Evolutionary conservation across 2,888 invertebrate species (phyloP), one percentile per base, ranked within the genome.

Genomic region (Dasypolia templi): DNA sequence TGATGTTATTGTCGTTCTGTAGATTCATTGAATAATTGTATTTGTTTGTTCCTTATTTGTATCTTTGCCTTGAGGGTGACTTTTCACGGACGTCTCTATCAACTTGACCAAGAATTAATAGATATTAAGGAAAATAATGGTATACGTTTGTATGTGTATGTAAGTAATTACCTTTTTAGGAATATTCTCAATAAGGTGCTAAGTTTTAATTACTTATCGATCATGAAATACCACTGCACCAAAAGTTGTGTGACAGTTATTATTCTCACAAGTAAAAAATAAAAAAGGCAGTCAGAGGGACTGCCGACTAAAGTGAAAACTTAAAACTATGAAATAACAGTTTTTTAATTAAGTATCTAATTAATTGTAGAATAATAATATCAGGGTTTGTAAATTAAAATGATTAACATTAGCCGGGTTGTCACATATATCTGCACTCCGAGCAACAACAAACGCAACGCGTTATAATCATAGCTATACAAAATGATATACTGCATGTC

Each of bases 1-100:
- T 87, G 84, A 86, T 89, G 87, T 89, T 91, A 90, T 89, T 89
- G 88, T 88, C 87, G 83, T 89, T 87, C 77, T 85, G 83, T 86
- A 83, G 82, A 88, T 88, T 89, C 85, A 86, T 88, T 88, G 89
- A 90, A 88, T 86, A 87, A 87, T 89, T 85, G 85, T 79, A 75
- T 81, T 79, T 78, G 78, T 73, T 77, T 84, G 66, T 77, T 67
- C 71, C 44, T 79, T 76, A 63, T 83, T 78, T 77, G 53, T 81
- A 68, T 72, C 19, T 55, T 75, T 72, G 59, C 32, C 29, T 71
- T 68, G n/a, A n/a, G n/a, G n/a, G n/a, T 78, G 42, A 44, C 59
- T 70, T 55, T 55, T 76, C 51, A 67, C 76, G 44, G 58, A 42
- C 32, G 49, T 70, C 53, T 77, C 49, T 29, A 58, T 58, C 19